Evolutionary conservation across 2,797 vertebrate genomes (phyloP).

Genomic region (Sebastes kiyomatsui): DNA sequence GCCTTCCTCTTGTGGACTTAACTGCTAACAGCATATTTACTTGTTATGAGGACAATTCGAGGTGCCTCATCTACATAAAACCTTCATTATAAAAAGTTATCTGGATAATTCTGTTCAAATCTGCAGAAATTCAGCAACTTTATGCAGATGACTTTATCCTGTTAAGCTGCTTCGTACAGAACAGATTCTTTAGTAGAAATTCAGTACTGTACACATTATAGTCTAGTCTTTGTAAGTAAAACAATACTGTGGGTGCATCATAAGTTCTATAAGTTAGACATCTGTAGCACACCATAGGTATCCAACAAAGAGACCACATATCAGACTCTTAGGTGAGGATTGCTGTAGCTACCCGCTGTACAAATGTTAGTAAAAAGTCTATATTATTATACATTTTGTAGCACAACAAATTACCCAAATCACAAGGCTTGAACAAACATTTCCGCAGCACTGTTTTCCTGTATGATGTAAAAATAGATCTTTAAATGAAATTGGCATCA

Average conservation of each 20-base stretch:
- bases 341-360: background rate
- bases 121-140: background rate
- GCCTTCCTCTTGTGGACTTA: background rate
- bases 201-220: background rate
- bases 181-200: background rate
- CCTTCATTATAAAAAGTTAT: background rate
- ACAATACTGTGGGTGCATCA: background rate
- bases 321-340: background rate
- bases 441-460: slow-evolving; percentile 8
- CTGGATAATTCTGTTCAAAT: background rate
- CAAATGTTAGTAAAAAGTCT: background rate
- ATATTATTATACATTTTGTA: background rate
- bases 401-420: slow-evolving; percentile 34
- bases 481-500: slow-evolving; percentile 40
- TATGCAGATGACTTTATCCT: background rate
- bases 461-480: slow-evolving; percentile 37
- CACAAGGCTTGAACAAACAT: slow-evolving; percentile 5
- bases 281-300: background rate
- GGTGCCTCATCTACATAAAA: background rate
- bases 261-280: background rate
- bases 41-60: background rate
- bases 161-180: background rate
- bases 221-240: background rate
- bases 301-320: background rate
- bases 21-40: background rate